These are phyloP conservation scores for Chiroxiphia lanceolata DNA, from an alignment of 2,797 vertebrate genomes.

Conservation along the genomic window DNA sequence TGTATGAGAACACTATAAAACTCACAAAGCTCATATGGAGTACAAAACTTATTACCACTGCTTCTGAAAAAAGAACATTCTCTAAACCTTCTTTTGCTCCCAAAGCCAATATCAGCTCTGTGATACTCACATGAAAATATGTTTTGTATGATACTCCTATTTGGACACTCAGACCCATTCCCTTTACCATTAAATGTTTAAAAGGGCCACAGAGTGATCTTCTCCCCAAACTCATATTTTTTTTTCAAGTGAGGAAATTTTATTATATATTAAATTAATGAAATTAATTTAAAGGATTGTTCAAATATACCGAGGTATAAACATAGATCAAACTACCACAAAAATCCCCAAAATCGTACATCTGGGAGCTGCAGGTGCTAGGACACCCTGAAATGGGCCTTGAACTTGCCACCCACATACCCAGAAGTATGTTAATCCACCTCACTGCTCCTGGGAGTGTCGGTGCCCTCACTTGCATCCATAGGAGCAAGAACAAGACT, in stretches of 20 bases:
- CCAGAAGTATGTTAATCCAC: background rate
- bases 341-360: background rate
- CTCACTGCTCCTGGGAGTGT: background rate
- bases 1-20: background rate
- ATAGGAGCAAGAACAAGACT: background rate
- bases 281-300: background rate
- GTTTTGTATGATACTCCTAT: background rate
- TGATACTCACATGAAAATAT: background rate
- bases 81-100: background rate
- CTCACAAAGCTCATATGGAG: background rate
- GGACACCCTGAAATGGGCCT: background rate
- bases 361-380: background rate
- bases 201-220: background rate
- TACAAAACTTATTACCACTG: background rate
- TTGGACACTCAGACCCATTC: background rate
- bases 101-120: background rate
- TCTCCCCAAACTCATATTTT: background rate
- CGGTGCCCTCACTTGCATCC: accelerated
- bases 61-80: too few relatives aligned
- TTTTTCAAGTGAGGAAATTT: background rate
- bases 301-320: background rate
- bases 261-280: background rate
- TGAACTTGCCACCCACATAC: background rate
- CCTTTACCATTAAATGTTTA: background rate
- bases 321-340: background rate